Conservation (phyloP, 92 coral and sea anemone genomes). For the Diadumene lineata region DNA sequence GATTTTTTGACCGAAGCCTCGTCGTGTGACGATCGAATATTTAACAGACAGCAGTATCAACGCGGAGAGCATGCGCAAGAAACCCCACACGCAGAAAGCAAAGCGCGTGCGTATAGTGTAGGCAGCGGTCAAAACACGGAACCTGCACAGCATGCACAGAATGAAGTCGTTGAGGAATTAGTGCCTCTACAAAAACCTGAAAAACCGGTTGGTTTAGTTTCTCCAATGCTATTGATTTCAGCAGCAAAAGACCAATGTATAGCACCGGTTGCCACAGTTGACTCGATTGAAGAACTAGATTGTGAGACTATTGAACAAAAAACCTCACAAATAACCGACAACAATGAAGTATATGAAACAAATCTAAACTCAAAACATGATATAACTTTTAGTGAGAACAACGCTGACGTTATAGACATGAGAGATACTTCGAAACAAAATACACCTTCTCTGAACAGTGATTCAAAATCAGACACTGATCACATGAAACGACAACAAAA, state of each 20-base stretch:
- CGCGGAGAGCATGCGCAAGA: not conserved
- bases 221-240: slow-evolving; percentile 7
- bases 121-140: not conserved
- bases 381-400: too few relatives aligned
- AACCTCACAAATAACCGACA: too few relatives aligned
- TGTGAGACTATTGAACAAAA: not conserved
- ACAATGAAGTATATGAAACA: too few relatives aligned
- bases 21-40: slow-evolving; percentile 31
- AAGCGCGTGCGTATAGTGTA: not conserved
- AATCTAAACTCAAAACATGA: too few relatives aligned
- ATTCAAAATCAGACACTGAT: not conserved
- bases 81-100: not conserved
- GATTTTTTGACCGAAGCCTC: slow-evolving; percentile 26
- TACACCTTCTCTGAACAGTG: too few relatives aligned
- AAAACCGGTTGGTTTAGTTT: slow-evolving; percentile 4
- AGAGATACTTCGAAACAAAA: too few relatives aligned
- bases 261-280: slow-evolving; percentile 10
- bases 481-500: not conserved
- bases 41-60: slow-evolving; percentile 2
- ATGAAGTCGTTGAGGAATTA: not conserved
- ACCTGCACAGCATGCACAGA: not conserved
- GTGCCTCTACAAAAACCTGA: not conserved
- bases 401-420: too few relatives aligned
- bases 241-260: not conserved
- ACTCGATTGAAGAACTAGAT: slow-evolving; percentile 10